Conservation (phyloP, 2,888 invertebrate species). For the Patella pellucida region DNA sequence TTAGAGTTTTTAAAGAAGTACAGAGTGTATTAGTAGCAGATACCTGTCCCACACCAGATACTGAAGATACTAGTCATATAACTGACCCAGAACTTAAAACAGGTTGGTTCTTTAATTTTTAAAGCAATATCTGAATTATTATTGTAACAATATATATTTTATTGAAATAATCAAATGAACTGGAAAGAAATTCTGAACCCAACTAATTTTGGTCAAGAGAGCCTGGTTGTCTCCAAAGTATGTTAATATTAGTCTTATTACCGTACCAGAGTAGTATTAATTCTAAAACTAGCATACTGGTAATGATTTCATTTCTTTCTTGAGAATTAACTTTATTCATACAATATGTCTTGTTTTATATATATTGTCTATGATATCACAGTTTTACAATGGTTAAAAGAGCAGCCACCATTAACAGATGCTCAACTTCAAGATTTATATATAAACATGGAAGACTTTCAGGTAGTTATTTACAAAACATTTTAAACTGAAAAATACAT, state of each 20-base stretch:
- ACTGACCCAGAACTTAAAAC: neutral
- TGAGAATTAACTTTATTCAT: too few relatives aligned
- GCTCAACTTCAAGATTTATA: constrained; percentile 78
- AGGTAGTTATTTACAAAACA: constrained; percentile 44
- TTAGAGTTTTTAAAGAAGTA: constrained; percentile 39
- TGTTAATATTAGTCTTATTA: too few relatives aligned
- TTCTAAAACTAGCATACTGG: too few relatives aligned
- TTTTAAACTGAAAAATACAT: too few relatives aligned
- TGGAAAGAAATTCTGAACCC: too few relatives aligned
- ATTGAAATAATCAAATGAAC: too few relatives aligned
- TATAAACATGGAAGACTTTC: constrained; percentile 82
- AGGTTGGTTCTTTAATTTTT: neutral
- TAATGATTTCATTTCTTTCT: too few relatives aligned
- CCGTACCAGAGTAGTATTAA: too few relatives aligned
- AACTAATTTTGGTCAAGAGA: too few relatives aligned
- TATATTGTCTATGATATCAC: constrained; percentile 23
- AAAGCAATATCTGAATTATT: neutral
- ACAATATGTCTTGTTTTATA: too few relatives aligned
- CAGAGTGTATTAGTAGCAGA: constrained; percentile 17
- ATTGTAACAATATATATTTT: too few relatives aligned
- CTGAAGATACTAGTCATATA: neutral
- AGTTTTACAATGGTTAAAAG: constrained; percentile 63
- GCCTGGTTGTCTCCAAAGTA: too few relatives aligned
- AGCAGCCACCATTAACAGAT: constrained; percentile 72
- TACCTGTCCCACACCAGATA: neutral